Evolutionary conservation across 2,797 vertebrate species (phyloP).

Genomic region (Sorex maritimensis): DNA sequence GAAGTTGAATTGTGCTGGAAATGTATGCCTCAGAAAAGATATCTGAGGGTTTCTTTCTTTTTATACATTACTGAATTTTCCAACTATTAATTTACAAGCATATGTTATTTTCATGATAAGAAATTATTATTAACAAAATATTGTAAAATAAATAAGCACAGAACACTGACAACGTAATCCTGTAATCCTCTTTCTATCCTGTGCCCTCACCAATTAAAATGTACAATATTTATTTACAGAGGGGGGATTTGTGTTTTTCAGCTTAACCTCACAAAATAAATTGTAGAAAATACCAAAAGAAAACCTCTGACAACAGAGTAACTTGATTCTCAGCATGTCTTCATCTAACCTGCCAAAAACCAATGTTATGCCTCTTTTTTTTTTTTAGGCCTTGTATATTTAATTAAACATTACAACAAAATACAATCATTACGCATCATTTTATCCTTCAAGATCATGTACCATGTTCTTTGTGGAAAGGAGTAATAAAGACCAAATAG

Average conservation of each 20-base stretch:
- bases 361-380: neutral
- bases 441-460: slow-evolving; percentile 48
- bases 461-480: slow-evolving; percentile 6
- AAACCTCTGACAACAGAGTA: slow-evolving; percentile 34
- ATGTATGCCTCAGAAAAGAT: no score
- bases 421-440: slow-evolving; percentile 8
- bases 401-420: slow-evolving; percentile 70
- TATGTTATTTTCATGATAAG: slow-evolving; percentile 16
- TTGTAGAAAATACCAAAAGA: slow-evolving; percentile 24
- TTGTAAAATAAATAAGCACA: slow-evolving; percentile 51
- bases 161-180: slow-evolving; percentile 24
- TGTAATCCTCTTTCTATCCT: slow-evolving; percentile 42
- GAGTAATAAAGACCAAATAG: neutral
- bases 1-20: slow-evolving; percentile 1
- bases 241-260: slow-evolving; percentile 21
- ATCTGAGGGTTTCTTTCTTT: slow-evolving; percentile 18
- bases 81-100: neutral
- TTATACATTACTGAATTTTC: slow-evolving; percentile 39
- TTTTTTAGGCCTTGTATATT: slow-evolving; percentile 19
- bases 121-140: slow-evolving; percentile 20
- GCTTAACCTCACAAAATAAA: slow-evolving; percentile 43
- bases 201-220: slow-evolving; percentile 44
- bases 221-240: slow-evolving; percentile 57
- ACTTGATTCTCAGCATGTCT: neutral
- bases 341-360: slow-evolving; percentile 33